phyloP scores from a whole-genome alignment of 2,113 vertebrate species.

The Hucho hucho region DNA sequence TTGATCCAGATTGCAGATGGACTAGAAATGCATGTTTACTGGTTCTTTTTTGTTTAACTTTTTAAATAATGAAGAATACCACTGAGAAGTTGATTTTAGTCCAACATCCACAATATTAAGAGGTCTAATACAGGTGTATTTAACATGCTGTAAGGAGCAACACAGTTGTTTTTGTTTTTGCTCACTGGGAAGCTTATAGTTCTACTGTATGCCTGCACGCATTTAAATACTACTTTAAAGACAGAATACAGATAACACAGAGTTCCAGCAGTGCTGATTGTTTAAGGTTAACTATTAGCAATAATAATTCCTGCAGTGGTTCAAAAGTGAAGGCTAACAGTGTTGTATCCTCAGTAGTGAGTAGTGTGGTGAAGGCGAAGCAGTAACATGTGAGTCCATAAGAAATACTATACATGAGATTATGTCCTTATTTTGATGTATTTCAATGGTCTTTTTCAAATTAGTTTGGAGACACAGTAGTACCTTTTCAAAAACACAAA shows the following conservation, averaged over 20 bases:
- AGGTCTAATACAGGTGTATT: constrained; percentile 47
- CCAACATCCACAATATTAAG: constrained; percentile 42
- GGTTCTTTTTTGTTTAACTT: constrained; percentile 2
- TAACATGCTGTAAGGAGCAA: constrained; percentile 64
- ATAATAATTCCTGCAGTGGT: constrained; percentile 43
- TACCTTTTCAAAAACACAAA: constrained; percentile 22
- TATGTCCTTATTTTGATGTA: constrained; percentile 28
- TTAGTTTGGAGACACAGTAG: neutral
- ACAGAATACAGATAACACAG: constrained; percentile 39
- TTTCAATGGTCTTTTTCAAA: constrained; percentile 54
- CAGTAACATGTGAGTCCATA: constrained; percentile 16
- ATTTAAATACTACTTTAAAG: constrained; percentile 59
- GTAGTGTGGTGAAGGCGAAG: constrained; percentile 39
- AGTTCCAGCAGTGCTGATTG: constrained; percentile 37
- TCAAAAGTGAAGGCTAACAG: constrained; percentile 45
- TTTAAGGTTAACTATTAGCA: constrained; percentile 25
- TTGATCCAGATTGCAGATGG: constrained; percentile 44
- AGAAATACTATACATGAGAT: constrained; percentile 31
- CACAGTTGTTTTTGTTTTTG: constrained; percentile 29
- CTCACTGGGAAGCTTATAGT: constrained; percentile 54
- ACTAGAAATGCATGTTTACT: constrained; percentile 18
- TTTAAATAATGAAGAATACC: constrained; percentile 5
- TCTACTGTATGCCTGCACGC: constrained; percentile 36
- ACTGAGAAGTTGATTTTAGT: constrained; percentile 26
- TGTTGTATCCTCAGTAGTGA: constrained; percentile 31